Conservation (phyloP, 2,797 vertebrate species). For the Siniperca obscura region DNA sequence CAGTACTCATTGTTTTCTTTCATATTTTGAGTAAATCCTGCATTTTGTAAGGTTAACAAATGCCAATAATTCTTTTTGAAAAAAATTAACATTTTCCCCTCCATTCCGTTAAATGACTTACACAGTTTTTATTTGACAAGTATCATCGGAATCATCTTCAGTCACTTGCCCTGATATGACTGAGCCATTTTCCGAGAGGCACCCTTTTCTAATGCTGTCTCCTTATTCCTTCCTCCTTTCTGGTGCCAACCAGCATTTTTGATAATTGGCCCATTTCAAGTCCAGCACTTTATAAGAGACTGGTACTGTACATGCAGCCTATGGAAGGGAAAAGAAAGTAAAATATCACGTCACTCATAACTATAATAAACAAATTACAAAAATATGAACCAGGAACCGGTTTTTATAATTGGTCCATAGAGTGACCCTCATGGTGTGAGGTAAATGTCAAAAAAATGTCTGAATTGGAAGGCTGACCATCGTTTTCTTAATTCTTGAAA, state of each 20-base stretch:
- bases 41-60: conserved; percentile 66
- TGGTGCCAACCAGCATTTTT: conserved; percentile 39
- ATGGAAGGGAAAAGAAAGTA: conserved; percentile 14
- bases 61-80: conserved; percentile 47
- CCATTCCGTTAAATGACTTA: conserved; percentile 34
- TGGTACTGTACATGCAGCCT: conserved; percentile 30
- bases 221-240: conserved; percentile 13
- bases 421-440: not conserved
- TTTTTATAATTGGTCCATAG: conserved; percentile 14
- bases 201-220: conserved; percentile 28
- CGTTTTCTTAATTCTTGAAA: conserved; percentile 7
- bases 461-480: conserved; percentile 14
- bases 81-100: conserved; percentile 23
- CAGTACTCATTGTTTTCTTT: conserved; percentile 67
- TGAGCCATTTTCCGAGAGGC: conserved; percentile 26
- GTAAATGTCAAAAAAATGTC: not conserved
- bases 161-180: conserved; percentile 3
- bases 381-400: not conserved
- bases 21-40: conserved; percentile 53
- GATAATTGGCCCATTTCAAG: conserved; percentile 43
- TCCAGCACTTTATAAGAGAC: conserved; percentile 69
- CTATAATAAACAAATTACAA: not conserved
- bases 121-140: conserved; percentile 38
- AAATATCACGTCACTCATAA: conserved; percentile 12
- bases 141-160: conserved; percentile 10